Percentiles rank a stretch among this genome's conserved stretches.
phyloP scores from a whole-genome alignment of 2,888 invertebrate species.

The Monochamus alternatus region DNA sequence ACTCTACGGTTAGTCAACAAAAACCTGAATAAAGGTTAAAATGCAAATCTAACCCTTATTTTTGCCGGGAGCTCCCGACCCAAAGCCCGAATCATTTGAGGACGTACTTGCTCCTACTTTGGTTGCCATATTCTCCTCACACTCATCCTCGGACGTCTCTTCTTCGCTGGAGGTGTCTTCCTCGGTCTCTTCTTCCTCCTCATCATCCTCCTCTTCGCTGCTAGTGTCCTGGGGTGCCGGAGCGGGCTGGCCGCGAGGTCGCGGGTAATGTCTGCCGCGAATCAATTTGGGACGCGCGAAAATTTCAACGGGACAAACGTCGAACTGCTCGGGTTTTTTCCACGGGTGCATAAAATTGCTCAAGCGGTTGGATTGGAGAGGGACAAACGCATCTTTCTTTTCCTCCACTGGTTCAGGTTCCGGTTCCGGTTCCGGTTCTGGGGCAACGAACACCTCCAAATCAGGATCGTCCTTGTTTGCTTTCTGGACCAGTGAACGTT shows the following conservation, averaged over 20 bases:
- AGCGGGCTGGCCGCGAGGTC: slow-evolving; percentile 58
- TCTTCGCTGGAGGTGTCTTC: slow-evolving; percentile 62
- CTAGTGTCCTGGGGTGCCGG: slow-evolving; percentile 53
- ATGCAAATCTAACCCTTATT: slow-evolving; percentile 75
- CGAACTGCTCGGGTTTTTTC: slow-evolving; percentile 68
- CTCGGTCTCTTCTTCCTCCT: slow-evolving; percentile 50
- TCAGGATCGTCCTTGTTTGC: slow-evolving; percentile 67
- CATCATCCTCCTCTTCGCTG: slow-evolving; percentile 57
- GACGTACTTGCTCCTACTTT: slow-evolving; percentile 79
- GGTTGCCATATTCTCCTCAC: slow-evolving; percentile 63
- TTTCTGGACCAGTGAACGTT: slow-evolving; percentile 67
- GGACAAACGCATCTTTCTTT: slow-evolving; percentile 68
- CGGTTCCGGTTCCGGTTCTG: slow-evolving; percentile 59
- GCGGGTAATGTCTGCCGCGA: slow-evolving; percentile 67
- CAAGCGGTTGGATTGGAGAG: slow-evolving; percentile 68
- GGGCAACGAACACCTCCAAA: slow-evolving; percentile 64
- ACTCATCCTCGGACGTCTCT: slow-evolving; percentile 56
- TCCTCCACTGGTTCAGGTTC: slow-evolving; percentile 67
- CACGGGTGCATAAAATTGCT: slow-evolving; percentile 68
- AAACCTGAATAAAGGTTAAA: slow-evolving; percentile 51
- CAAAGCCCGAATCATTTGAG: slow-evolving; percentile 90
- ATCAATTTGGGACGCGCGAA: slow-evolving; percentile 69
- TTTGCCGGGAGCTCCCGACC: slow-evolving; percentile 77
- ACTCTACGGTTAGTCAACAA: slow-evolving; percentile 30
- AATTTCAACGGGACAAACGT: slow-evolving; percentile 67